A percentile compares a stretch with the other conserved stretches of the same genome.
phyloP scores from a whole-genome alignment of 2,113 vertebrate genomes.

The Engystomops pustulosus region DNA sequence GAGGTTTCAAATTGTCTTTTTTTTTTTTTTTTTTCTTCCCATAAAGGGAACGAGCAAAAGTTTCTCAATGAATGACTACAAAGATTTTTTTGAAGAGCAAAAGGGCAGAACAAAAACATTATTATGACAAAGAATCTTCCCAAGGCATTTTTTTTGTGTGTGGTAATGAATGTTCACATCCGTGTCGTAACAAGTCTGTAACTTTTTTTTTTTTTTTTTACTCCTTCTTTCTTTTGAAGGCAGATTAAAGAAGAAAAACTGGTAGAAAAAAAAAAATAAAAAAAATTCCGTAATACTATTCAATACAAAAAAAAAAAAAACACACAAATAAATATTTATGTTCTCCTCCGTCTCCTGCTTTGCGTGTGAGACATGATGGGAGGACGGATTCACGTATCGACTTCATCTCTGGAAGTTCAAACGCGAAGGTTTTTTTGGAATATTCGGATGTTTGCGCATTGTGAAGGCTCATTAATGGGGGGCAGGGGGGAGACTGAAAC shows the following conservation, averaged over 20 bases:
- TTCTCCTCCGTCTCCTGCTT: neutral
- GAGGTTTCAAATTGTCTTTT: neutral
- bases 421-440: conserved; percentile 12
- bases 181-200: conserved; percentile 34
- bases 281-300: neutral
- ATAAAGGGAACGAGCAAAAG: conserved; percentile 17
- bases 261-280: neutral
- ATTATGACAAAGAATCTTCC: conserved; percentile 50
- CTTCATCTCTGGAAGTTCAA: conserved; percentile 43
- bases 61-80: conserved; percentile 34
- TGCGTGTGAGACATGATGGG: neutral
- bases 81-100: conserved; percentile 20
- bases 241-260: conserved; percentile 22
- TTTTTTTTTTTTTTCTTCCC: neutral
- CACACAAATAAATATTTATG: conserved; percentile 17
- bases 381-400: neutral
- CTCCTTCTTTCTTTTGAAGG: conserved; percentile 28
- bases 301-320: neutral
- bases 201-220: conserved; percentile 27
- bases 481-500: no score
- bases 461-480: conserved; percentile 34
- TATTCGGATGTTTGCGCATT: conserved; percentile 27
- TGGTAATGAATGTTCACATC: conserved; percentile 30
- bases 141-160: conserved; percentile 33
- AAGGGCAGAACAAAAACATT: conserved; percentile 45